phyloP scores from a whole-genome alignment of 1,140 invertebrate genomes.

The Plutomurus gul region DNA sequence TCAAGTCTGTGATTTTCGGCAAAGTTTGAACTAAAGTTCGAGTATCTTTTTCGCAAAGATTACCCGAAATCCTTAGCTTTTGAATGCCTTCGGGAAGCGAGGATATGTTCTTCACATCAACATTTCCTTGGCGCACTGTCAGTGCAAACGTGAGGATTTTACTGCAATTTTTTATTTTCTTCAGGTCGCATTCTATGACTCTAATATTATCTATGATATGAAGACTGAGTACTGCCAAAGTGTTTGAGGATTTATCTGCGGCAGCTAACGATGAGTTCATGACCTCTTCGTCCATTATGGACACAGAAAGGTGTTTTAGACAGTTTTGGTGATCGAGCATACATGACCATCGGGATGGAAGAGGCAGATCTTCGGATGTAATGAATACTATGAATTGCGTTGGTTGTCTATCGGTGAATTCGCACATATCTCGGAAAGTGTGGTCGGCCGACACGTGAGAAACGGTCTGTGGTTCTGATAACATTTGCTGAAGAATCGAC shows the following conservation, averaged over 20 bases:
- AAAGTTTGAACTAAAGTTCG: neutral
- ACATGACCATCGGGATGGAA: neutral
- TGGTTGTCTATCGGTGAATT: neutral
- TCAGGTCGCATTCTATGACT: neutral
- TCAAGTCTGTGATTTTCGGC: neutral
- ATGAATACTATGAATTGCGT: neutral
- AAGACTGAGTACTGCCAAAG: neutral
- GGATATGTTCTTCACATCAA: neutral
- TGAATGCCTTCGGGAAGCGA: neutral
- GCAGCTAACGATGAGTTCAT: neutral
- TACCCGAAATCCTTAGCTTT: neutral
- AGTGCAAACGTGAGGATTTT: neutral
- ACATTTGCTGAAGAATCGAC: too few relatives aligned
- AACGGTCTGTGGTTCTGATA: neutral
- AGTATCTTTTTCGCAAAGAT: neutral
- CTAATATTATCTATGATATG: neutral
- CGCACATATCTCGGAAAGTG: neutral
- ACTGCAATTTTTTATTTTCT: neutral
- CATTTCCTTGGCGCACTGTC: neutral
- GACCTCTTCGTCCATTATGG: neutral
- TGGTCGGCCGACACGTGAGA: neutral
- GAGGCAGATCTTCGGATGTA: neutral
- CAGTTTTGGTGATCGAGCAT: neutral
- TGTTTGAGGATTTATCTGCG: neutral
- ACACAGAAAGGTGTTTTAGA: neutral